Evolutionary conservation across 2,888 invertebrate genomes (phyloP).

Genomic region (Monoplex corrugatus): DNA sequence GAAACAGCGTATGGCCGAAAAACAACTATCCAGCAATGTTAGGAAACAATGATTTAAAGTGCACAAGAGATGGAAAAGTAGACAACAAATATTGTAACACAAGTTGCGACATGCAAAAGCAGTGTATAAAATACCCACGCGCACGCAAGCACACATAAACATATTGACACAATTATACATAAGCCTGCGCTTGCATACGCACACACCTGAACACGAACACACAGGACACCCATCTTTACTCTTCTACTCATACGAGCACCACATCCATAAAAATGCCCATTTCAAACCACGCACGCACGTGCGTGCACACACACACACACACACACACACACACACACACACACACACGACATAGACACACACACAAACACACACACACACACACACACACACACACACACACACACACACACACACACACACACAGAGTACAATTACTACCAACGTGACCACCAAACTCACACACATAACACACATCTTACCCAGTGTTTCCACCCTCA

Average conservation of each 20-base stretch:
- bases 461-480: constrained; percentile 12
- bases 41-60: too few species aligned
- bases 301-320: background rate
- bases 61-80: too few species aligned
- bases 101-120: too few species aligned
- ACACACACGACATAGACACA: background rate
- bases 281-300: background rate
- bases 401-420: constrained; percentile 61
- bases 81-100: too few species aligned
- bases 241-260: background rate
- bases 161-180: background rate
- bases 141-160: constrained; percentile 37
- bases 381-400: background rate
- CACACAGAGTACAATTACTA: too few species aligned
- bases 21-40: too few species aligned
- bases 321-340: constrained; percentile 25
- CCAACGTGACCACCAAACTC: too few species aligned
- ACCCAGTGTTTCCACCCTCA: too few species aligned
- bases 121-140: background rate
- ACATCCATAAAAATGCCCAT: background rate
- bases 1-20: too few species aligned
- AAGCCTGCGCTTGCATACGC: background rate
- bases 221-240: background rate
- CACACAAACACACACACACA: background rate
- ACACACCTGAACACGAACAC: background rate